A percentile compares a stretch with the other conserved stretches of the same genome.
These are phyloP conservation scores for Hoplodrina ambigua DNA, from an alignment of 2,888 invertebrate genomes.

Conservation along the genomic window DNA sequence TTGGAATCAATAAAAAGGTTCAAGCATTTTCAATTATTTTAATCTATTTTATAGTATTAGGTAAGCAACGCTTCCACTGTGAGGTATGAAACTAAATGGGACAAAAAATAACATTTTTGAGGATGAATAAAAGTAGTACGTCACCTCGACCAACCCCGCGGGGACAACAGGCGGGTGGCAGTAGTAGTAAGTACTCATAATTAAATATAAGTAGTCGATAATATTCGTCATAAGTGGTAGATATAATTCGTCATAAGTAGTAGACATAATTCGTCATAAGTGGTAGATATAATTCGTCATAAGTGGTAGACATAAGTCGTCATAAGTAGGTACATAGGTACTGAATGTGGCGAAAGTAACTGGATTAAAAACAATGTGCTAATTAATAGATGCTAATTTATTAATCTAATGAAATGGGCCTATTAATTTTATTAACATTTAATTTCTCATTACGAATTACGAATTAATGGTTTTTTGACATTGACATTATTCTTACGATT, in stretches of 20 bases:
- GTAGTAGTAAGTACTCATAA: slow-evolving; percentile 6
- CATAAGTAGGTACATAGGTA: background rate
- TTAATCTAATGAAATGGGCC: no score
- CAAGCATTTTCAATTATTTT: no score
- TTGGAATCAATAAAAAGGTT: no score
- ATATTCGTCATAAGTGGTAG: background rate
- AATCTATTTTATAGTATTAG: background rate
- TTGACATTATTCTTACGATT: no score
- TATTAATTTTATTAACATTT: no score
- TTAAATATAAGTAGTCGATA: background rate
- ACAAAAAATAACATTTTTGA: background rate
- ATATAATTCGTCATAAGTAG: background rate
- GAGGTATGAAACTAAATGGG: no score
- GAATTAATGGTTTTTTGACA: no score
- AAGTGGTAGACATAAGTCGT: background rate
- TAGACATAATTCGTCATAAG: background rate
- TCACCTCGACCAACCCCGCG: slow-evolving; percentile 31
- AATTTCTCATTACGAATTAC: no score
- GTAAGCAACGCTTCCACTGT: no score
- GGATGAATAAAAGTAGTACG: slow-evolving; percentile 16
- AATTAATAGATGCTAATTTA: no score
- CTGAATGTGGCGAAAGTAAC: background rate
- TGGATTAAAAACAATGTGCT: background rate
- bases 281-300: background rate
- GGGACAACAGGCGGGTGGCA: slow-evolving; percentile 43